phyloP scores from a whole-genome alignment of 2,113 vertebrate genomes.

The Seriola dumerili region DNA sequence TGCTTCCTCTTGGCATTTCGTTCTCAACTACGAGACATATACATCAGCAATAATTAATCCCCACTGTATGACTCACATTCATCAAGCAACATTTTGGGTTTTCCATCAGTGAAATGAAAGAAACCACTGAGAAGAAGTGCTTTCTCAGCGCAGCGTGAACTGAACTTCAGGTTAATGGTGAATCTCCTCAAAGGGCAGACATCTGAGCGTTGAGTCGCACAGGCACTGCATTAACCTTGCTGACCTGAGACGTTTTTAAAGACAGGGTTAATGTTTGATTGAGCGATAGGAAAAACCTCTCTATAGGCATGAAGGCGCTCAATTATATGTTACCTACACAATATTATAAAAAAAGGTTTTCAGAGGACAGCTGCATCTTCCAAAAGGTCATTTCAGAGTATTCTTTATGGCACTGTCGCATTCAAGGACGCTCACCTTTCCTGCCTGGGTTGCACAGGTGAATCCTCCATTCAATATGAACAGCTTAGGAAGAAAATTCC shows the following conservation, averaged over 20 bases:
- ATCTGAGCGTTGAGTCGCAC: neutral
- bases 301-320: conserved; percentile 3
- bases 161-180: conserved; percentile 29
- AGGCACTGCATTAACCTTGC: conserved; percentile 40
- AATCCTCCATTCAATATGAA: conserved; percentile 24
- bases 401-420: neutral
- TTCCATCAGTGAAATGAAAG: conserved; percentile 18
- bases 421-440: conserved; percentile 9
- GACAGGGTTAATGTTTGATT: conserved; percentile 30
- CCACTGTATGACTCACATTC: neutral
- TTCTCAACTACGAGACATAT: neutral
- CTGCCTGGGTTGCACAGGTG: neutral
- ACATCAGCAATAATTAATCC: conserved; percentile 31
- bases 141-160: neutral
- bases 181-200: conserved; percentile 26
- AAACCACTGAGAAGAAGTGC: neutral
- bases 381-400: conserved; percentile 14
- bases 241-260: conserved; percentile 15
- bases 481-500: conserved; percentile 1
- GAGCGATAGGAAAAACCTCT: neutral
- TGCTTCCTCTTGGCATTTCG: conserved; percentile 29
- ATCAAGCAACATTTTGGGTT: neutral
- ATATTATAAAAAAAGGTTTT: conserved; percentile 26
- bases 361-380: conserved; percentile 8
- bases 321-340: neutral